phyloP scores from a whole-genome alignment of 2,888 invertebrate species.

The Frankliniella intonsa region DNA sequence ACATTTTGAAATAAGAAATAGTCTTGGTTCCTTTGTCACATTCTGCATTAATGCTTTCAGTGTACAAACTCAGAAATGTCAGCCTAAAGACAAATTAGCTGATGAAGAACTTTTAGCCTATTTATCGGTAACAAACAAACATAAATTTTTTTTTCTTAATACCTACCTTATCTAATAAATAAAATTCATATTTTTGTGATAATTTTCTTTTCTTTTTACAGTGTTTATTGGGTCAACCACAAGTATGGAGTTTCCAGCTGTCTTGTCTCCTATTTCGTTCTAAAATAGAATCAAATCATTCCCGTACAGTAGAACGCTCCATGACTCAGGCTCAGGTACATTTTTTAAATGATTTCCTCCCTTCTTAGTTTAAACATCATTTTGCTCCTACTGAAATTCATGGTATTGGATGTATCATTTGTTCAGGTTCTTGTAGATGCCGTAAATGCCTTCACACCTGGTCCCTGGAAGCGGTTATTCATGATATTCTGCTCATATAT shows the following conservation, averaged over 20 bases:
- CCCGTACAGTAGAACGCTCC: constrained; percentile 80
- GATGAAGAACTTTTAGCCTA: constrained; percentile 80
- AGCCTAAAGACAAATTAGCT: constrained; percentile 73
- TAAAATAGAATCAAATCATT: constrained; percentile 67
- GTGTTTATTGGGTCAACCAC: constrained; percentile 58
- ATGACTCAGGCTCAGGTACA: constrained; percentile 76
- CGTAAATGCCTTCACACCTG: constrained; percentile 47
- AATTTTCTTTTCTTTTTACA: constrained; percentile 37
- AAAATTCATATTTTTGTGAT: constrained; percentile 11
- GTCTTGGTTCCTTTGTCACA: constrained; percentile 28
- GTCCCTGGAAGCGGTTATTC: constrained; percentile 49
- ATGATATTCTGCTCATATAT: constrained; percentile 68
- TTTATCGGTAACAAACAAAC: constrained; percentile 48
- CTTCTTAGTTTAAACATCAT: constrained; percentile 4
- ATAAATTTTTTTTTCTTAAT: background rate
- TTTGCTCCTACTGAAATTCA: constrained; percentile 1
- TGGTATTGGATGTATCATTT: constrained; percentile 30
- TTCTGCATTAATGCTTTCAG: constrained; percentile 47
- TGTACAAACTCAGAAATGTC: constrained; percentile 65
- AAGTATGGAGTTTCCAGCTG: constrained; percentile 71
- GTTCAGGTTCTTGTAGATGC: constrained; percentile 56
- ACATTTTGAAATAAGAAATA: constrained; percentile 31
- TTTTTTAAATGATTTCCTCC: background rate
- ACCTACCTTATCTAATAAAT: background rate
- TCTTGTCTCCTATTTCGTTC: constrained; percentile 72